phyloP scores from a whole-genome alignment of 1,140 invertebrate species.

The Drosophila dunni region DNA sequence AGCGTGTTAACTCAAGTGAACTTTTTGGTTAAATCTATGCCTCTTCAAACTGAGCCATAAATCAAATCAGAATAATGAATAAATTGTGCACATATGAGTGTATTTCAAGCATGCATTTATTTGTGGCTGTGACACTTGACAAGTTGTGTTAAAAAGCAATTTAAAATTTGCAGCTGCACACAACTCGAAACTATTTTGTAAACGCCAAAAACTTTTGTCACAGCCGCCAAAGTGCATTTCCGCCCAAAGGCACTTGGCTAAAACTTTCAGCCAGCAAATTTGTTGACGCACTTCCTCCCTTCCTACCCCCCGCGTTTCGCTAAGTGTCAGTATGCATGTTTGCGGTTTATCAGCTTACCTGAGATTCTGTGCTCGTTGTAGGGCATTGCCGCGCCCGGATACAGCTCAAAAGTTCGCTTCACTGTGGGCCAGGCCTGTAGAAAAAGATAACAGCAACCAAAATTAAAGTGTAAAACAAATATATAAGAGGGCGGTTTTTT shows the following conservation, averaged over 20 bases:
- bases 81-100: constrained; percentile 52
- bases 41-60: no score
- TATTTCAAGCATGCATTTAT: neutral
- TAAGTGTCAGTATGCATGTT: constrained; percentile 12
- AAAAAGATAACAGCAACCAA: constrained; percentile 1
- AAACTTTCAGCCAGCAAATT: constrained; percentile 48
- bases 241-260: constrained; percentile 49
- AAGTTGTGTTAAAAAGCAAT: constrained; percentile 64
- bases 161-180: constrained; percentile 49
- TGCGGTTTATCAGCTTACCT: constrained; percentile 64
- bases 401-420: constrained; percentile 78
- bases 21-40: no score
- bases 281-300: constrained; percentile 1
- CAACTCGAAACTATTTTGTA: constrained; percentile 53
- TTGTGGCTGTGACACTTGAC: constrained; percentile 23
- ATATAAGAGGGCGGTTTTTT: constrained; percentile 1
- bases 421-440: constrained; percentile 79
- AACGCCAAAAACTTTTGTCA: constrained; percentile 56
- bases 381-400: constrained; percentile 61
- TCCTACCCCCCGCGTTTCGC: neutral
- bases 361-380: constrained; percentile 76
- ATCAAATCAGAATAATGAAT: constrained; percentile 2
- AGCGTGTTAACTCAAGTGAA: no score
- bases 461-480: constrained; percentile 33
- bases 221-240: constrained; percentile 62